phyloP scores from a whole-genome alignment of 2,113 vertebrate species.

The Ascaphus truei region DNA sequence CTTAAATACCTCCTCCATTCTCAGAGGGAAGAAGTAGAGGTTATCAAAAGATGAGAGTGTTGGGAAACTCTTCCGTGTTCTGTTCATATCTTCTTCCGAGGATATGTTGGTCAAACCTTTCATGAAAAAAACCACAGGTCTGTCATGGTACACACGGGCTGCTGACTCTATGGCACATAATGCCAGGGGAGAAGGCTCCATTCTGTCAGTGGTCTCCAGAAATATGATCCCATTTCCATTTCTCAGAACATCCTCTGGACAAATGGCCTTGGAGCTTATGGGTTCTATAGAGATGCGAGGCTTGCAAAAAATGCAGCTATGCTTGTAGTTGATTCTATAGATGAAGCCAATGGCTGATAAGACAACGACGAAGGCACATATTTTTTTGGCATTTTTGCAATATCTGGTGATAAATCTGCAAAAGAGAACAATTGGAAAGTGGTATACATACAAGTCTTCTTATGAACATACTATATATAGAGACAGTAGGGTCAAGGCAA shows the following conservation, averaged over 20 bases:
- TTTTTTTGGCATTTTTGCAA: too few species aligned
- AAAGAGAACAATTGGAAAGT: too few species aligned
- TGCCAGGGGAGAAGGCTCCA: background rate
- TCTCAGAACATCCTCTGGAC: background rate
- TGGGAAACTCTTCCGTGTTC: background rate
- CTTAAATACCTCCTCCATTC: background rate
- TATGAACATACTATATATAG: too few species aligned
- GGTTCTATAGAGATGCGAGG: background rate
- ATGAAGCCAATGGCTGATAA: background rate
- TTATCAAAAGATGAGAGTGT: background rate
- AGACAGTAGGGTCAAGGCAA: too few species aligned
- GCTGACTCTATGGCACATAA: slow-evolving; percentile 7
- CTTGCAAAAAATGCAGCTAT: too few species aligned
- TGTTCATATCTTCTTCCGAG: background rate
- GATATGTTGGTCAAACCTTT: background rate
- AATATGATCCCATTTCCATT: background rate
- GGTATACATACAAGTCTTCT: too few species aligned
- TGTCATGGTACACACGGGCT: background rate
- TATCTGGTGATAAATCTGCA: too few species aligned
- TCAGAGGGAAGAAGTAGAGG: background rate
- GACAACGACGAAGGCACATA: too few species aligned
- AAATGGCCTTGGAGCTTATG: background rate
- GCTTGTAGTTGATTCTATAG: background rate
- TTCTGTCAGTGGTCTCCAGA: background rate
- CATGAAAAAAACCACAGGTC: slow-evolving; percentile 8